Evolutionary conservation across 2,888 invertebrate genomes (phyloP), one percentile per base, ranked within the genome.

Genomic region (Aphodius granarius): DNA sequence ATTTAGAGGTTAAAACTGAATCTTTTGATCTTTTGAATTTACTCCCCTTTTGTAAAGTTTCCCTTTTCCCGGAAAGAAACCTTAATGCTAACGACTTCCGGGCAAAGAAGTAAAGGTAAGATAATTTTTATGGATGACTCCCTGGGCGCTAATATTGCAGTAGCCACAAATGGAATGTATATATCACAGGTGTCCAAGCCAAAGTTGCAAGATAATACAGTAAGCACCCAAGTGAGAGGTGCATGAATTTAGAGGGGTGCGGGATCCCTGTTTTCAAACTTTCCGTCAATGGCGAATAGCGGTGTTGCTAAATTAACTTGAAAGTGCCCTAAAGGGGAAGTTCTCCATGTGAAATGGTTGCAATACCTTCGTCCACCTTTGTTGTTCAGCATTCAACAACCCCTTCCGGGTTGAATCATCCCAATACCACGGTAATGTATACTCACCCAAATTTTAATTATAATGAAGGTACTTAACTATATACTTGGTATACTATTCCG

Each of bases 211-310:
- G 71, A 73, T 73, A 76, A 73, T 73, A 21, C 20, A 18, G 43
- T 66, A 73, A 76, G 73, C 71, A 76, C 73, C 65, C 65, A 6
- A 43, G 43, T 3, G 4, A 13, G 73, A 73, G 73, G 73, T 73
- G 73, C 63, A 76, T 76, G 73, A 76, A 76, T 71, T 79, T 80
- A 78, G 75, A 76, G 78, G 43, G 43, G 43, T 13, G 43, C 43
- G 75, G 75, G 77, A 74, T 78, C 77, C 77, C 78, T 79, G 77
- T 79, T 75, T 79, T 73, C 73, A 77, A 80, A 81, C 78, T 81
- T 81, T 80, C 79, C 80, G 81, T 80, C 80, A 79, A 81, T 81
- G 80, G 80, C 77, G 78, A 77, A 80, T 43, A 79, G 78, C 79
- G 78, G 77, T 72, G 66, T 43, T 76, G 78, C 75, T 66, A 80